Evolutionary conservation across 2,113 vertebrate species (phyloP), one percentile per base, ranked within the genome.

Genomic region (Mirza zaza): DNA sequence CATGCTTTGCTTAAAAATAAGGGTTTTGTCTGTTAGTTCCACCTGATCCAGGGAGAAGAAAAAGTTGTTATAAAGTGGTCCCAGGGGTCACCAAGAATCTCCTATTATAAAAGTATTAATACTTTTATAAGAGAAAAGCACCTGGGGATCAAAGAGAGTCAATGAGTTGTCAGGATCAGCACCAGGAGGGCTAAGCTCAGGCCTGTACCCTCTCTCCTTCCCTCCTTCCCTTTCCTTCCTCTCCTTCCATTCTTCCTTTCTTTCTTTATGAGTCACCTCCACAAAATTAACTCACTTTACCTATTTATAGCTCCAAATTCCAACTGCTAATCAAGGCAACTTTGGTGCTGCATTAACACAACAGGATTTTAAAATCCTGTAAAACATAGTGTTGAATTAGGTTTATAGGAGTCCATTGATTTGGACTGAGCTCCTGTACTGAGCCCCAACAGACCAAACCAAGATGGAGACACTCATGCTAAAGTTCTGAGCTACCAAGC

Each of bases 51-150:
- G 32, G 65, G 55, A 61, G 70, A 63, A 93, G n/a, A n/a, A 87
- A 52, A 92, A 83, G 39, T 63, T 36, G 25, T 17, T 36, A 12
- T 48, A 36, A 71, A 32, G 83, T 93, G 10, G 3, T 75, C 25
- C 42, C 15, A 18, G 42, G 39, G 14, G 4, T 34, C 21, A 39
- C n/a, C 36, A 68, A 67, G 52, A 17, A 63, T 84, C n/a, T 87
- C 20, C 13, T 20, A 23, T n/a, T 77, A 82, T 52, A 52, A 52
- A 15, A 52, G 34, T 63, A 15, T 81, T 80, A 55, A 57, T 17
- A 14, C 32, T 77, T 77, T 87, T 70, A 73, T 25, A 75, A 73
- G 50, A 86, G 67, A 84, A 65, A 93, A 48, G 36, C 80, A 65
- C 11, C 11, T 79, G 63, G 94, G 15, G 59, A 65, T 25, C 79